These are phyloP conservation scores for Axea sp. DNA, from an alignment of 2,888 invertebrate genomes.

Conservation along the genomic window DNA sequence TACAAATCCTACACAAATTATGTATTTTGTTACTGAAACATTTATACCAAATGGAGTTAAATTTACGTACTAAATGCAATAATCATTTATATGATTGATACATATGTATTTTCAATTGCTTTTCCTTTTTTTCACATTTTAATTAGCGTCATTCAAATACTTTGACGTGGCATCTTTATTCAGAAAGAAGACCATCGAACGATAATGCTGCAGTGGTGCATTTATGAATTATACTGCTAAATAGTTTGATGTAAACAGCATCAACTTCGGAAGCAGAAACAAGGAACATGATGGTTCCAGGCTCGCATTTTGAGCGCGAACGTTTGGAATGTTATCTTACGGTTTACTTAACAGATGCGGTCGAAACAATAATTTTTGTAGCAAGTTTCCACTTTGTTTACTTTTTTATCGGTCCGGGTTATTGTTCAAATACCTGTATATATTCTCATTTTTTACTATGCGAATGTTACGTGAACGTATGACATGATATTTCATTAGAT, in stretches of 20 bases:
- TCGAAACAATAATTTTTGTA: constrained; percentile 39
- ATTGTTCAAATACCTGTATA: no score
- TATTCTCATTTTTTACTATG: no score
- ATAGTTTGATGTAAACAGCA: constrained; percentile 38
- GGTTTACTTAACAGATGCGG: constrained; percentile 62
- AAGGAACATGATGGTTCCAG: constrained; percentile 64
- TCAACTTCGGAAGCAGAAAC: constrained; percentile 59
- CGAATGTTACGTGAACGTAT: no score
- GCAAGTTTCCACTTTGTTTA: constrained; percentile 18
- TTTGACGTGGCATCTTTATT: constrained; percentile 39
- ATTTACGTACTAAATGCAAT: constrained; percentile 63
- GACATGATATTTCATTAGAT: no score
- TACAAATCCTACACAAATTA: constrained; percentile 34
- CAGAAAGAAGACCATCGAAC: constrained; percentile 43
- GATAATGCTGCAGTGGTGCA: constrained; percentile 36
- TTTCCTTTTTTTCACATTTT: constrained; percentile 6
- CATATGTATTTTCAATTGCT: constrained; percentile 6
- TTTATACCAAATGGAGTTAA: constrained; percentile 56
- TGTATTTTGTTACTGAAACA: constrained; percentile 40
- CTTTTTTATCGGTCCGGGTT: constrained; percentile 7
- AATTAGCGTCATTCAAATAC: constrained; percentile 36
- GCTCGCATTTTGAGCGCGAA: constrained; percentile 67
- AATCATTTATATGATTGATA: constrained; percentile 43
- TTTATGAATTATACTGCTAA: constrained; percentile 34
- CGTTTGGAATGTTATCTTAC: constrained; percentile 75